Evolutionary conservation across 2,797 vertebrate species (phyloP).

Genomic region (Epinephelus malabaricus): DNA sequence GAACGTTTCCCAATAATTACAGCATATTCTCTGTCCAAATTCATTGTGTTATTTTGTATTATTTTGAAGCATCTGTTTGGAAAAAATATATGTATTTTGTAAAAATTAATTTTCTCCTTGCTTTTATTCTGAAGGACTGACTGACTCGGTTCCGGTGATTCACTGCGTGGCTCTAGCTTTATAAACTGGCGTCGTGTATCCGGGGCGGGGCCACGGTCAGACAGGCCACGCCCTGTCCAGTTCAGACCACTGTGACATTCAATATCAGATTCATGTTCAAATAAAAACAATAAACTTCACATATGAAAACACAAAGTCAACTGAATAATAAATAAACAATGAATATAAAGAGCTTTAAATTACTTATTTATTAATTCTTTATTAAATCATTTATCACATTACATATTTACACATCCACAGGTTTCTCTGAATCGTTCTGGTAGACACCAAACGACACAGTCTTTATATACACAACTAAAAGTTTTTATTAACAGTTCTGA

Average conservation of each 20-base stretch:
- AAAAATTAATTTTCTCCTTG: no score
- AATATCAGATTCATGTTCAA: background rate
- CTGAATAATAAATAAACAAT: background rate
- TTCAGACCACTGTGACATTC: constrained; percentile 25
- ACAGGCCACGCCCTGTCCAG: constrained; percentile 34
- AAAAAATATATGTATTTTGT: no score
- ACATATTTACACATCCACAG: background rate
- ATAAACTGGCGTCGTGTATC: background rate
- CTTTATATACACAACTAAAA: background rate
- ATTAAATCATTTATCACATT: constrained; percentile 1
- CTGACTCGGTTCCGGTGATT: background rate
- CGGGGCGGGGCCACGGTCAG: constrained; percentile 22
- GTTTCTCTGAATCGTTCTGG: background rate
- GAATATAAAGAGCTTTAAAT: background rate
- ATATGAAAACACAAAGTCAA: background rate
- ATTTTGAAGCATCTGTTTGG: no score
- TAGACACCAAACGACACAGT: constrained; percentile 15
- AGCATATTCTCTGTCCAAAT: no score
- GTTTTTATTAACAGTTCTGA: background rate
- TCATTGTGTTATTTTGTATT: no score
- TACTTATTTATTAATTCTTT: background rate
- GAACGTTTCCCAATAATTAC: no score
- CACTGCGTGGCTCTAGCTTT: background rate
- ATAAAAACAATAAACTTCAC: background rate
- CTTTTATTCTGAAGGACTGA: background rate